Evolutionary conservation across 2,888 invertebrate species (phyloP), one percentile per base, ranked within the genome.

Genomic region (Oxystoma pomonae): DNA sequence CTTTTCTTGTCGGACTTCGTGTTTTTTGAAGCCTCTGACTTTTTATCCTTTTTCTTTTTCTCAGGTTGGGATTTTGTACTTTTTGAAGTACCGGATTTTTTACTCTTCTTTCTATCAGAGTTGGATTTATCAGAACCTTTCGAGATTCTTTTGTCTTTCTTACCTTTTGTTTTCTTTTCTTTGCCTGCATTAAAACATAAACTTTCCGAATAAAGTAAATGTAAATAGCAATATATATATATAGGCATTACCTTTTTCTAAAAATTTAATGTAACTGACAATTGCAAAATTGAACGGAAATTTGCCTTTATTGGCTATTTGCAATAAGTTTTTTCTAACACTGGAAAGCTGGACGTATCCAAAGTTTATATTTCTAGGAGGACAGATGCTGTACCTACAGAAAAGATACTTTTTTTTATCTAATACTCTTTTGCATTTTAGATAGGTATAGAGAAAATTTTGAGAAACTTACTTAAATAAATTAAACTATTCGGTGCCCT

Each of bases 271-370:
- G 59, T 67, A 61, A 55, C 67, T 69, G 1, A 73, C 20, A 16
- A 78, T 70, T 1, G 65, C 67, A 62, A 76, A 80, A 21, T 68
- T 69, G 63, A 80, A 82, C 0, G 85, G 82, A 72, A 86, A 87
- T 74, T 82, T 82, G 65, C 88, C 88, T 0, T 78, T 84, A 72
- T 88, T 88, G 68, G 83, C 84, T 20, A 88, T 74, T 61, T 83
- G 82, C 0, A 88, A 81, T 19, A 83, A 82, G 72, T 84, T 81
- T n/a, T 75, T 77, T 62, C 84, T 83, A 20, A 80, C 79, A 5
- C 81, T 82, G 7, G 82, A 83, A 3, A 87, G 79, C 16, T 84
- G 76, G 70, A 86, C 81, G 7, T 86, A 80, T 56, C 87, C 85
- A 71, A 88, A 87, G 74, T 85, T 83, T 35, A 88, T 73, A 69